Evolutionary conservation across 2,797 vertebrate species (phyloP).

Genomic region (Catharus ustulatus): DNA sequence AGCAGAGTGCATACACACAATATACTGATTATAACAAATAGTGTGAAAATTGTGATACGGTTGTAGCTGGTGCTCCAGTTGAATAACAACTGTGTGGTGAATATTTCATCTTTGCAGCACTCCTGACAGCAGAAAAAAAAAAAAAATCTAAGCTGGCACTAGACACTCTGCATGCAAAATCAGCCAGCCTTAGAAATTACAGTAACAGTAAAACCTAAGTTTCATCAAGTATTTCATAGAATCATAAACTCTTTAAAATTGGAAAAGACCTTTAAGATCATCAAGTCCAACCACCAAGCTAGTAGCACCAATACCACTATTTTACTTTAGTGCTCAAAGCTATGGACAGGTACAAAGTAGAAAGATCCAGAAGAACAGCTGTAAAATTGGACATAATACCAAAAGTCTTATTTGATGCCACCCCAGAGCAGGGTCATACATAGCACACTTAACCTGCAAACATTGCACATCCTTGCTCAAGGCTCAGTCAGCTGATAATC

Average conservation of each 20-base stretch:
- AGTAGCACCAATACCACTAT: background rate
- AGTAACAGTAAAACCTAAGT: accelerated
- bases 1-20: background rate
- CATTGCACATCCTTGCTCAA: background rate
- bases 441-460: accelerated
- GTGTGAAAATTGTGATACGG: accelerated
- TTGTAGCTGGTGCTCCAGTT: background rate
- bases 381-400: background rate
- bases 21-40: background rate
- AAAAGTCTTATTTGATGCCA: background rate
- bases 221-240: background rate
- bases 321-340: background rate
- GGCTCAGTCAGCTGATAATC: background rate
- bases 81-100: background rate
- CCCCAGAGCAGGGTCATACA: background rate
- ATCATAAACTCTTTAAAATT: background rate
- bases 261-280: background rate
- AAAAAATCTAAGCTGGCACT: background rate
- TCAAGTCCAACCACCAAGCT: background rate
- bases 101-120: background rate
- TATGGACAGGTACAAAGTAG: background rate
- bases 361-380: background rate
- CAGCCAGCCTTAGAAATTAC: background rate
- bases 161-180: background rate
- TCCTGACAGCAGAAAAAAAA: background rate